A percentile compares a stretch with the other conserved stretches of the same genome.
Conservation (phyloP, 2,888 invertebrate genomes). For the Leptinotarsa juncta region DNA sequence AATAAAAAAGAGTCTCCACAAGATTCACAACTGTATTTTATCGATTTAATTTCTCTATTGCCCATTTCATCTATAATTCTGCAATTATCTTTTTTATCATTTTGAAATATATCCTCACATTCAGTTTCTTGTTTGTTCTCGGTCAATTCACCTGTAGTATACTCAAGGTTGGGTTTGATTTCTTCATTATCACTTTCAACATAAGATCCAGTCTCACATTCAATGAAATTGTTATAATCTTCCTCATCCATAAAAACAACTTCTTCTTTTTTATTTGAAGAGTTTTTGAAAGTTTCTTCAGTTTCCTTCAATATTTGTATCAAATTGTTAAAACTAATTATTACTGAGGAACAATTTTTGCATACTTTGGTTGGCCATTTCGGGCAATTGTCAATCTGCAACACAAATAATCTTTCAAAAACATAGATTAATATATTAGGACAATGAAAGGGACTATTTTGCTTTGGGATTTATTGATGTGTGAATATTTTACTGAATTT, state of each 20-base stretch:
- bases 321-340: conserved; percentile 33
- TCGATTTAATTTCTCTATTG: conserved; percentile 32
- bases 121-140: conserved; percentile 12
- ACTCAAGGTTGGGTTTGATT: not conserved
- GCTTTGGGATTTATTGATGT: no score
- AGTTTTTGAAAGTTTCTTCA: conserved; percentile 17
- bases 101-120: conserved; percentile 16
- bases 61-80: conserved; percentile 29
- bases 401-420: no score
- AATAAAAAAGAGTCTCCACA: conserved; percentile 40
- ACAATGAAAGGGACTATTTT: no score
- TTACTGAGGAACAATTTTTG: conserved; percentile 32
- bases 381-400: conserved; percentile 32
- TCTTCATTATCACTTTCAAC: conserved; percentile 29
- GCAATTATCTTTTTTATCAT: conserved; percentile 25
- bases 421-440: not conserved
- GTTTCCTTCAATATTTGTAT: conserved; percentile 30
- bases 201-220: conserved; percentile 33
- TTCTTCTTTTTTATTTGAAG: conserved; percentile 31
- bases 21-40: conserved; percentile 35
- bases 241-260: conserved; percentile 36
- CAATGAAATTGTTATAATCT: conserved; percentile 37
- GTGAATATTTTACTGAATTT: no score
- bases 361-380: conserved; percentile 30
- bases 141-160: not conserved